phyloP scores from a whole-genome alignment of 2,888 invertebrate species.

The Mantis religiosa region DNA sequence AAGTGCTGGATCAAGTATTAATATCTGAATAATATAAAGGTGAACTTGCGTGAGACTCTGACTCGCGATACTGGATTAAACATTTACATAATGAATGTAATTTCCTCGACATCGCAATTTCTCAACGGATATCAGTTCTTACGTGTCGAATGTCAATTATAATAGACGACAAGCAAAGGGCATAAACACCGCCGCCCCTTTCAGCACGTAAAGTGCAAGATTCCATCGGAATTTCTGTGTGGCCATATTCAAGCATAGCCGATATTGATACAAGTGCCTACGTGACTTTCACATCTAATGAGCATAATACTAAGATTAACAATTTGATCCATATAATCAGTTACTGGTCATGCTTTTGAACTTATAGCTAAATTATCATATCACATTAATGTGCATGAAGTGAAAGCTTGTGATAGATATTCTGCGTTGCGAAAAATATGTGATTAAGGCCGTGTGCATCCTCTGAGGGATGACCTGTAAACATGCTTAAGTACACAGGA shows the following conservation, averaged over 20 bases:
- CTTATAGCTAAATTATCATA: neutral
- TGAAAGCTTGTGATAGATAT: neutral
- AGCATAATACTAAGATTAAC: neutral
- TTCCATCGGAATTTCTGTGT: neutral
- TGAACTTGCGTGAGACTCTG: neutral
- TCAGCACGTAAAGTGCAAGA: neutral
- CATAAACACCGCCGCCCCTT: neutral
- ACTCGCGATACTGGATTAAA: neutral
- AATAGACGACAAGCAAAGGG: neutral
- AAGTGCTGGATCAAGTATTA: no score
- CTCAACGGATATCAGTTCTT: neutral
- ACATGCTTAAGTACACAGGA: no score
- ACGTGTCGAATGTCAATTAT: neutral
- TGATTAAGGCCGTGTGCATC: neutral
- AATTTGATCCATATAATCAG: neutral
- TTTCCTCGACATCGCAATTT: neutral
- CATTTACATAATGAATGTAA: neutral
- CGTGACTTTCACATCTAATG: neutral
- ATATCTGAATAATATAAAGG: neutral
- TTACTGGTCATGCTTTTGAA: neutral
- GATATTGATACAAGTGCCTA: neutral
- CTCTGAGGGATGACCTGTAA: neutral
- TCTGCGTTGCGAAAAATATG: neutral
- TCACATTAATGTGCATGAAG: neutral
- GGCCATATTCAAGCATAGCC: neutral